Conservation (phyloP, 2,888 invertebrate genomes). For the Chloroclystis v-ata region DNA sequence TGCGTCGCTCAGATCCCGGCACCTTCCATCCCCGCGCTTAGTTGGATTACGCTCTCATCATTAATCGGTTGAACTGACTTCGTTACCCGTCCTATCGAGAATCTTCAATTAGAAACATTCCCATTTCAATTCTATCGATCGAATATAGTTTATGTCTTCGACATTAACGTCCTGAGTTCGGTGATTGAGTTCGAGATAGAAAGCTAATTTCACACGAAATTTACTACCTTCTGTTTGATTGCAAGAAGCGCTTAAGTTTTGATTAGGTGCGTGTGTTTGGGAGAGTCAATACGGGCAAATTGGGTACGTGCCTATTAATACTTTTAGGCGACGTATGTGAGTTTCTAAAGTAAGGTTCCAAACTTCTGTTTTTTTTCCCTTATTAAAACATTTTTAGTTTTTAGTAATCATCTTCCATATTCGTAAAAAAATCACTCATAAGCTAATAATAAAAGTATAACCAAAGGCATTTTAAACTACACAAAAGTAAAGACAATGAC, state of each 20-base stretch:
- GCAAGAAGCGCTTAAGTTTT: slow-evolving; percentile 33
- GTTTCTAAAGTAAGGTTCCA: no score
- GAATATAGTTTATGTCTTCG: slow-evolving; percentile 37
- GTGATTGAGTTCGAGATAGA: slow-evolving; percentile 35
- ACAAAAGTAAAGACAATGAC: no score
- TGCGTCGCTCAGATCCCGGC: slow-evolving; percentile 53
- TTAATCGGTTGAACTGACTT: slow-evolving; percentile 73
- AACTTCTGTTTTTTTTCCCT: no score
- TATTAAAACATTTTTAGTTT: no score
- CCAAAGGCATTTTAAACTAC: no score
- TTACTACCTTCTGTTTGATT: slow-evolving; percentile 32
- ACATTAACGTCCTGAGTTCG: slow-evolving; percentile 32
- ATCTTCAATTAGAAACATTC: slow-evolving; percentile 70
- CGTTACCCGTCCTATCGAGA: slow-evolving; percentile 40
- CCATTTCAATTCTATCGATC: slow-evolving; percentile 62
- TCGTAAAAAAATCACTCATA: no score
- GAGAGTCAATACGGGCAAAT: slow-evolving; percentile 24
- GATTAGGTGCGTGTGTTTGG: slow-evolving; percentile 33
- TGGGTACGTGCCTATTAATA: slow-evolving; percentile 18
- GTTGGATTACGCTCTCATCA: slow-evolving; percentile 72
- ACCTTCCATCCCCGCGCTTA: slow-evolving; percentile 59
- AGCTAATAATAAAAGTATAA: no score
- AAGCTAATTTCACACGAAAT: slow-evolving; percentile 33
- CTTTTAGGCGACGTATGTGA: neutral
- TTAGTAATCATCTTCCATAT: no score